Conservation (phyloP, 2,797 vertebrate species). For the Eupleurogrammus muticus region DNA sequence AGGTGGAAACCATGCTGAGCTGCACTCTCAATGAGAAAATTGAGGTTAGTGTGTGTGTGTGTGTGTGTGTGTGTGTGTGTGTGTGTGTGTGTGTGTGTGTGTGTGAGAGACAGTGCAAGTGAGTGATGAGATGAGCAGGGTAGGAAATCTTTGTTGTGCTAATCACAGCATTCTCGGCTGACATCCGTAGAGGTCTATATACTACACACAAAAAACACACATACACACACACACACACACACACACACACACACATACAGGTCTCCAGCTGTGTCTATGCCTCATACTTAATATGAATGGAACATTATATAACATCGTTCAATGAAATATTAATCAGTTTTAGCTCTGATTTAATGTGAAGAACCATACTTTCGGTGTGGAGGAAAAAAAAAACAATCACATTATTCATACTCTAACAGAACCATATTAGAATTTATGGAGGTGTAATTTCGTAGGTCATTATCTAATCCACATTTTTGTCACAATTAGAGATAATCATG, state of each 20-base stretch:
- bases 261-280: constrained; percentile 27
- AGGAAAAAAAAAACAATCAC: not conserved
- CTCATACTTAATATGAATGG: constrained; percentile 1
- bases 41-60: constrained; percentile 5
- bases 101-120: not conserved
- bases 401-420: not conserved
- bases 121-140: constrained; percentile 28
- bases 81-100: not conserved
- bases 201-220: constrained; percentile 4
- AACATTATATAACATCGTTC: not conserved
- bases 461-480: not conserved
- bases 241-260: not conserved
- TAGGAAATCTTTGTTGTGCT: constrained; percentile 60
- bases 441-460: not conserved
- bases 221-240: not conserved
- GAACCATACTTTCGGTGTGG: no score
- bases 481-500: no score
- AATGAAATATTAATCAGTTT: constrained; percentile 19
- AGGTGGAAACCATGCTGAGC: constrained; percentile 37
- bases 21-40: constrained; percentile 9
- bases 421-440: no score
- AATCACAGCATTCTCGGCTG: constrained; percentile 51
- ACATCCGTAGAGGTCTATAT: constrained; percentile 31
- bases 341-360: not conserved
- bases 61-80: constrained; percentile 9